phyloP scores from a whole-genome alignment of 2,797 vertebrate species.

The Danio jaintianensis region DNA sequence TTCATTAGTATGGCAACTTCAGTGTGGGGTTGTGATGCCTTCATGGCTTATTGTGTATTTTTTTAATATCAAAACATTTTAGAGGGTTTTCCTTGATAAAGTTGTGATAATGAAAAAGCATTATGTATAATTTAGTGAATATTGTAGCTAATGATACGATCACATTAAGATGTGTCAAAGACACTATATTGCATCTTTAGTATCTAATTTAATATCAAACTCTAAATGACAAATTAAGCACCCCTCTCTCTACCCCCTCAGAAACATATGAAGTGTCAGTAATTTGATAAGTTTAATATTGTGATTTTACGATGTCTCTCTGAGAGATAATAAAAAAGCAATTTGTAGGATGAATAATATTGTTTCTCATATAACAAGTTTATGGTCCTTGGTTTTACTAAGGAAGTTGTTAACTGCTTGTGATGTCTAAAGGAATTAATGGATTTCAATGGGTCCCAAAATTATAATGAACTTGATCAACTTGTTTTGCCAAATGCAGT shows the following conservation, averaged over 20 bases:
- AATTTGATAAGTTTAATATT: background rate
- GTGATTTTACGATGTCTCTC: background rate
- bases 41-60: background rate
- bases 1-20: no score
- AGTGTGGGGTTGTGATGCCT: background rate
- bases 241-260: background rate
- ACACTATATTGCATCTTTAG: background rate
- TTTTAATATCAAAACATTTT: background rate
- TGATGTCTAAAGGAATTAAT: conserved; percentile 2
- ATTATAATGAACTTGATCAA: background rate
- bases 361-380: background rate
- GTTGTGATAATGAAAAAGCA: background rate
- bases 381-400: conserved; percentile 15
- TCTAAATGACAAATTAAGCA: background rate
- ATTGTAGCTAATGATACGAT: conserved; percentile 1
- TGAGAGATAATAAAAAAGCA: conserved; percentile 18
- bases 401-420: background rate
- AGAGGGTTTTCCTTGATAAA: background rate
- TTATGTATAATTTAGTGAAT: background rate
- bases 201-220: background rate
- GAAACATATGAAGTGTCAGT: background rate
- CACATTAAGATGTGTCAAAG: background rate
- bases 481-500: background rate
- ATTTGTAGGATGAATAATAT: conserved; percentile 17
- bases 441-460: background rate